Evolutionary conservation across 2,797 vertebrate species (phyloP), one percentile per base, ranked within the genome.

Genomic region (Orientallactaga sibirica): DNA sequence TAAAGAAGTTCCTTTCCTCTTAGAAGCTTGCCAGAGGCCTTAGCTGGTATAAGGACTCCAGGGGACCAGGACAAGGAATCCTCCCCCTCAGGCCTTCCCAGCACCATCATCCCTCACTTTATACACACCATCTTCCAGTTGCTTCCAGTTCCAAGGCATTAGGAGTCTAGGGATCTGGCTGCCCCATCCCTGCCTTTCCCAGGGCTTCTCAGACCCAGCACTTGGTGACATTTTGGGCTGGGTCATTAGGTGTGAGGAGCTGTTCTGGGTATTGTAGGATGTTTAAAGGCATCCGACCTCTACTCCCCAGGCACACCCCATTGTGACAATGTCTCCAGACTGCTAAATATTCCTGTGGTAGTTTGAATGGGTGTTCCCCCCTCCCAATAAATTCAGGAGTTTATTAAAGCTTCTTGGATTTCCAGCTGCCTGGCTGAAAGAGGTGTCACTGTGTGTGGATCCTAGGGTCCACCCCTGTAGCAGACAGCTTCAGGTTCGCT

Each of bases 191-290:
- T 9, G 4, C 52, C 75, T 20, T 43, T 0, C 0, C 62, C 7
- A 4, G 55, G 18, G 25, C 2, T 58, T 43, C 66, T 68, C 19
- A 1, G 2, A 37, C 19, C 19, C 2, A 0, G 75, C 24, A 8
- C 37, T 22, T 22, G 3, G n/a, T 4, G 41, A 77, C 3, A 0
- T 43, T 10, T 68, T 9, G 25, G 86, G 24, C 74, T 29, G 29
- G 43, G 37, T 14, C 16, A 18, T 20, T 71, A 24, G 81, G 11
- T 10, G 25, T 18, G 5, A 10, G 62, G 37, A 19, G 43, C 93
- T 61, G 11, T n/a, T 48, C 55, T 16, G 0, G 20, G 48, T 6
- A 3, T 24, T 9, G 4, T 0, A 19, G 62, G 22, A 1, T 19
- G 16, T 8, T 58, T 22, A 29, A 43, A 62, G 22, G 43, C n/a